A percentile compares a stretch with the other conserved stretches of the same genome.
Conservation (phyloP, 1,140 invertebrate species). For the Olivierus martensii region DNA sequence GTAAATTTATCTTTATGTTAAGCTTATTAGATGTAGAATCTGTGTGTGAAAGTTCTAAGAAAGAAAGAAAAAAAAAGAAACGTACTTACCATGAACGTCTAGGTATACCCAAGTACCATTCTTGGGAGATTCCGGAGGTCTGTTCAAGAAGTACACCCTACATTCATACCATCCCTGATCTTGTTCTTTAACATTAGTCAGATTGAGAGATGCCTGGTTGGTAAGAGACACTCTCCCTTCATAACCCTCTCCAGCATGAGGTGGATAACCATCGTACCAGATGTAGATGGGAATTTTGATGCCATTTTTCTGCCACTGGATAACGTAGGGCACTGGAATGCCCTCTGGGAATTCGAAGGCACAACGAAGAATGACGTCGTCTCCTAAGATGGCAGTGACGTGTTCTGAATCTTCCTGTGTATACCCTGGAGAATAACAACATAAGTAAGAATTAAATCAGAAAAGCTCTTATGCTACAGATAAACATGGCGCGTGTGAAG, state of each 20-base stretch:
- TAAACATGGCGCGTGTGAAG: too few species aligned
- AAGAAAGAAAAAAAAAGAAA: neutral
- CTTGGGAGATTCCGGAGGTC: constrained; percentile 74
- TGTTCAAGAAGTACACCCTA: constrained; percentile 88
- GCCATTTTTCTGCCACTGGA: constrained; percentile 91
- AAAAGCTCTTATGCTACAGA: too few species aligned
- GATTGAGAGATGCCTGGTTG: constrained; percentile 75
- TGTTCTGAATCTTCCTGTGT: constrained; percentile 44
- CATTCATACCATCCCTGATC: constrained; percentile 97
- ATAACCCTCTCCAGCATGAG: constrained; percentile 82
- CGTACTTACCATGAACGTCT: constrained; percentile 69
- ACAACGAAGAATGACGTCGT: constrained; percentile 91
- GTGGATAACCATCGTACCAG: constrained; percentile 93
- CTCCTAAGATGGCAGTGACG: constrained; percentile 87
- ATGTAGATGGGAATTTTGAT: constrained; percentile 84
- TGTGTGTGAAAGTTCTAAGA: too few species aligned
- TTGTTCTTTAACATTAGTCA: constrained; percentile 77
- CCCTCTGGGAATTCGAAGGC: constrained; percentile 88
- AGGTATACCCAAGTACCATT: constrained; percentile 93
- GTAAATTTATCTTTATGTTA: too few species aligned
- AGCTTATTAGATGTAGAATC: too few species aligned
- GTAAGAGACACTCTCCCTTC: constrained; percentile 78
- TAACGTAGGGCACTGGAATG: constrained; percentile 86
- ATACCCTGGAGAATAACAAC: neutral
- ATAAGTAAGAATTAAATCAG: neutral